Percentiles rank a stretch among this genome's conserved stretches.
Conservation (phyloP, 2,888 invertebrate genomes). For the Aleiodes alternator region DNA sequence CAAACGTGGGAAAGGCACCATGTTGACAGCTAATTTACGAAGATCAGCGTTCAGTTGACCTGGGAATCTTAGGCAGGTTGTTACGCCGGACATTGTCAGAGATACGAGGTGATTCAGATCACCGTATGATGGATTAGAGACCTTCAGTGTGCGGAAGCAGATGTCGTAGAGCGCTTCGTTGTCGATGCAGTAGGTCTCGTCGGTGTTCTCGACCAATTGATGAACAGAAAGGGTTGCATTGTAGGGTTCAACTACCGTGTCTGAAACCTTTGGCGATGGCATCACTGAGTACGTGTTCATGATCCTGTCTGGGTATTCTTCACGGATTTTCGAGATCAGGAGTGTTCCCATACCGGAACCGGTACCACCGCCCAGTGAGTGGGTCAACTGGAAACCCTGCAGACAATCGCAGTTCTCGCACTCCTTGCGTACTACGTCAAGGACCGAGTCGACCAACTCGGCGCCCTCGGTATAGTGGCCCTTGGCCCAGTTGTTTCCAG, state of each 20-base stretch:
- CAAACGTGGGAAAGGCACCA: slow-evolving; percentile 95
- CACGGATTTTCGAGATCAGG: slow-evolving; percentile 91
- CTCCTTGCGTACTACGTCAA: slow-evolving; percentile 90
- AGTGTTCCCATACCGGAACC: slow-evolving; percentile 88
- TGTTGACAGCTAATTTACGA: slow-evolving; percentile 94
- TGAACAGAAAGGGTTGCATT: slow-evolving; percentile 94
- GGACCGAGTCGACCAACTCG: slow-evolving; percentile 88
- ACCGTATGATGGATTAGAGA: slow-evolving; percentile 94
- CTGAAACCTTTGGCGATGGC: slow-evolving; percentile 91
- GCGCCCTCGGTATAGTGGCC: slow-evolving; percentile 97
- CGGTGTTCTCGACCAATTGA: slow-evolving; percentile 93
- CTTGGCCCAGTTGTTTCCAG: slow-evolving; percentile 79
- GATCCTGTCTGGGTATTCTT: slow-evolving; percentile 92
- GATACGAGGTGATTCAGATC: slow-evolving; percentile 95
- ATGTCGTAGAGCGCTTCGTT: slow-evolving; percentile 96
- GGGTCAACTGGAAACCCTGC: slow-evolving; percentile 90
- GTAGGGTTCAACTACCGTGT: slow-evolving; percentile 95
- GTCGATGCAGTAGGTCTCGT: slow-evolving; percentile 94
- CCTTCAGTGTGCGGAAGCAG: slow-evolving; percentile 93
- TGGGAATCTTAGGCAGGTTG: slow-evolving; percentile 93
- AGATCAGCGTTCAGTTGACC: slow-evolving; percentile 96
- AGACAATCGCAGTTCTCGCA: slow-evolving; percentile 95
- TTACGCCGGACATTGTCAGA: slow-evolving; percentile 91
- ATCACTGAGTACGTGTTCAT: slow-evolving; percentile 86
- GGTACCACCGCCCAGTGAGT: slow-evolving; percentile 88